A percentile compares a stretch with the other conserved stretches of the same genome.
Conservation (phyloP, 1,140 invertebrate genomes). For the Homalodisca vitripennis region DNA sequence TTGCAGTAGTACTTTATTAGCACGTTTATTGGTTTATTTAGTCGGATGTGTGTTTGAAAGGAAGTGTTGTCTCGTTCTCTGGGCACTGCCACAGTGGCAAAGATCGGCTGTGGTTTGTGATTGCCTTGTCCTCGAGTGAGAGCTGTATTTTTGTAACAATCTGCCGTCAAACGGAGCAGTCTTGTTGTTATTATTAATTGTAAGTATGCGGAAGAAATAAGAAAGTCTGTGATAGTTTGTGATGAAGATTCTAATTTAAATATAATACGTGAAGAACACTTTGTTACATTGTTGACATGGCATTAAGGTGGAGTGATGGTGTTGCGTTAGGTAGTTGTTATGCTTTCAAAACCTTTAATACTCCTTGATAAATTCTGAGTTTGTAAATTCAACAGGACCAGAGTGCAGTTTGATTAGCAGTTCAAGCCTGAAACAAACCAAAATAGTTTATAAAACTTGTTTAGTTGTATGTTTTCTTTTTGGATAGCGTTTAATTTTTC, state of each 20-base stretch:
- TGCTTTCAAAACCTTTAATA: neutral
- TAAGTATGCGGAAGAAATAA: slow-evolving; percentile 22
- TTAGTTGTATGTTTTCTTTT: no score
- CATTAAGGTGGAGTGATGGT: neutral
- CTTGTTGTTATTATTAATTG: neutral
- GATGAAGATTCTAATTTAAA: slow-evolving; percentile 36
- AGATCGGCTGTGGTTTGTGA: slow-evolving; percentile 37
- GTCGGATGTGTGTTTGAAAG: no score
- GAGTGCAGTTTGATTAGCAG: no score
- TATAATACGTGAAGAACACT: slow-evolving; percentile 23
- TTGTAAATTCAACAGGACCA: slow-evolving; percentile 1
- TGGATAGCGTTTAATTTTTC: no score
- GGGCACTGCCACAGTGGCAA: slow-evolving; percentile 12
- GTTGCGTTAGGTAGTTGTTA: neutral
- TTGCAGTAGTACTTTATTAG: no score
- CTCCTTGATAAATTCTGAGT: neutral
- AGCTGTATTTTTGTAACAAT: slow-evolving; percentile 40
- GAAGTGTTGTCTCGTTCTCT: neutral
- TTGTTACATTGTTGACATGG: slow-evolving; percentile 3
- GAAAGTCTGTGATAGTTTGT: slow-evolving; percentile 40
- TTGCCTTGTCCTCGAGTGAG: slow-evolving; percentile 34
- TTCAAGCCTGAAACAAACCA: no score
- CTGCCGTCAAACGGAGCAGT: neutral
- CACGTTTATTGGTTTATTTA: no score
- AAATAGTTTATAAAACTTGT: no score